Base-by-base conservation (phyloP, 2,888 invertebrate species). In the Cryptophagus acutangulus region DNA sequence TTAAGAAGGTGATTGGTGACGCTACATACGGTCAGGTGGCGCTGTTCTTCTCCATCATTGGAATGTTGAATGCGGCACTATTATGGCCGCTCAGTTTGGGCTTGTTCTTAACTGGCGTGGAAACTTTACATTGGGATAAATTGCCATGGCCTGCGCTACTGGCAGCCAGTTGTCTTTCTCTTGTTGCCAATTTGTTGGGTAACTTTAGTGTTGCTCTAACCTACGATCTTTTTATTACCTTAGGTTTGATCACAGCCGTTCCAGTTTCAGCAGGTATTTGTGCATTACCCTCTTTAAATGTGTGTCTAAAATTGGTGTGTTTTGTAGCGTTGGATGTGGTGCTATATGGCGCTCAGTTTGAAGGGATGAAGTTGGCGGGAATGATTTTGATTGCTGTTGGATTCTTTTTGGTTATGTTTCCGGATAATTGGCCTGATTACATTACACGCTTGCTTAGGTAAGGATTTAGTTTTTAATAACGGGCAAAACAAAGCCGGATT, bases 401-500 rank as follows among this genome's bases (percentile, higher is more conserved):
- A 37, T 92, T 94, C 73, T 85, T 91, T 69, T 77, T 94, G 38
- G 93, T 94, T 46, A 87, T 94, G 84, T 87, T 94, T 57, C 94
- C 94, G 0, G 90, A 91, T 69, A 92, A 94, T 73, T 94, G 94
- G 94, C 92, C 93, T 1, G 89, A 92, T 66, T 93, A 92, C 69
- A 88, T 93, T 69, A 91, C 90, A 62, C 78, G 89, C 55, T 75
- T 92, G 45, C 75, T 93, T 58, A 83, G 91, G 90, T 91, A 75
- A 72, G 74, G n/a, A n/a, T n/a, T n/a, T n/a, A n/a, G n/a, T n/a
- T n/a, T n/a, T n/a, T n/a, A n/a, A n/a, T n/a, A n/a, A n/a, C n/a
- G n/a, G n/a, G n/a, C n/a, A n/a, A n/a, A n/a, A n/a, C n/a, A n/a
- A n/a, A n/a, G n/a, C n/a, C n/a, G n/a, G n/a, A n/a, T n/a, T n/a